Evolutionary conservation across 2,797 vertebrate genomes (phyloP).

Genomic region (Eutrigla gurnardus): DNA sequence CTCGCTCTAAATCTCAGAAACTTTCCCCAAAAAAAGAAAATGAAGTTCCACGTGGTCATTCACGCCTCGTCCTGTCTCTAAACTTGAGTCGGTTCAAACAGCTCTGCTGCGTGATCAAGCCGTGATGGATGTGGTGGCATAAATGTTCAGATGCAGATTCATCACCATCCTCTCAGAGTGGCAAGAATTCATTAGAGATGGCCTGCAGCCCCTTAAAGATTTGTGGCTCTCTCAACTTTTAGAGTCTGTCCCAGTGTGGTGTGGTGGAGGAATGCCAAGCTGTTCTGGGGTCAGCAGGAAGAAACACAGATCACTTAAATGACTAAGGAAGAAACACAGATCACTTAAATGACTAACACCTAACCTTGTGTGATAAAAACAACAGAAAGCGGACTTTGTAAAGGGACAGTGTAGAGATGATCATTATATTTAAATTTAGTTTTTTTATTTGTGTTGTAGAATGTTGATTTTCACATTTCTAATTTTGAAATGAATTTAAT

Average conservation of each 20-base stretch:
- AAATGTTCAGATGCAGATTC: conserved; percentile 9
- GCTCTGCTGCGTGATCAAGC: background rate
- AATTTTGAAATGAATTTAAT: background rate
- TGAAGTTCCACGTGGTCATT: background rate
- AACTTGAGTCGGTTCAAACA: background rate
- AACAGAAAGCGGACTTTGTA: conserved; percentile 5
- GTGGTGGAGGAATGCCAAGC: conserved; percentile 35
- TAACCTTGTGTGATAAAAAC: conserved; percentile 7
- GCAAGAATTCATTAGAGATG: background rate
- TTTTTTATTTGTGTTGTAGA: background rate
- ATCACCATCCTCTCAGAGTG: conserved; percentile 9
- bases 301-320: conserved; percentile 20
- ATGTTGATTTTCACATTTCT: background rate
- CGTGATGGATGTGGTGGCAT: background rate
- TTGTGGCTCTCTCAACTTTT: conserved; percentile 33
- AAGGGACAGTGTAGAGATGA: background rate
- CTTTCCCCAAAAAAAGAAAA: too few relatives aligned
- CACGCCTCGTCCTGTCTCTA: background rate
- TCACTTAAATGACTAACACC: conserved; percentile 5
- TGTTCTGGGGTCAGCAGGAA: conserved; percentile 27
- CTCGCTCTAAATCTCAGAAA: background rate
- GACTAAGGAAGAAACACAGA: conserved; percentile 25
- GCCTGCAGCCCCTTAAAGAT: conserved; percentile 14
- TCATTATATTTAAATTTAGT: too few relatives aligned
- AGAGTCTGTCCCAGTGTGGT: conserved; percentile 38